Base-by-base conservation (phyloP, 2,113 vertebrate genomes). In the Xenopus borealis region DNA sequence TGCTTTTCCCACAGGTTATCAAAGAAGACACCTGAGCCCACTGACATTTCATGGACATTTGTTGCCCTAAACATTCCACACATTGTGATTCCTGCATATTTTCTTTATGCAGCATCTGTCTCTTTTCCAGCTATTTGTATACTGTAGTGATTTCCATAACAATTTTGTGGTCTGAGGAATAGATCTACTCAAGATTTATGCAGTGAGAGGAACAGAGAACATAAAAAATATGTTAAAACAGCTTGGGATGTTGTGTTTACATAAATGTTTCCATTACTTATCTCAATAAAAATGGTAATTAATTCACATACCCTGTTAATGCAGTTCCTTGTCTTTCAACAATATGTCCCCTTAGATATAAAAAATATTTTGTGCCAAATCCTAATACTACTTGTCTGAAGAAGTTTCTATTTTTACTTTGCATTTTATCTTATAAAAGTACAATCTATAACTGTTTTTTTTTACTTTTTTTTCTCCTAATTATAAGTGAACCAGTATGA, bases 271-370 rank as follows among this genome's bases (percentile, higher is more conserved):
- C 47, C 66, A 69, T 69, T 62, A 75, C 73, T 69, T 75, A 62
- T 75, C 66, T 62, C 73, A 69, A 69, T 75, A 75, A 75, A 69
- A 75, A 75, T 69, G 66, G 58, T 75, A 69, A 75, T 75, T 75
- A 69, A 62, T 75, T 69, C 58, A 18, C n/a, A 69, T 68, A 53
- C 46, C 72, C 57, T 19, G 46, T 75, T 62, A 23, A 63, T 23
- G 66, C n/a, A 62, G 62, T 75, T 67, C 63, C 58, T 69, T 69
- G 59, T 62, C 66, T 62, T 63, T 69, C 14, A 53, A 75, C n/a
- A 12, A 62, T 12, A 69, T 62, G 57, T 67, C 46, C 47, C 59
- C 47, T 62, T 52, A 75, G 45, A 68, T 47, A n/a, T 55, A 7
- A 55, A 55, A n/a, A 55, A 55, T n/a, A 7, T 55, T 55, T 6